Percentiles rank a stretch among this genome's conserved stretches.
Conservation (phyloP, 1,140 invertebrate genomes). For the Drosophila azteca region DNA sequence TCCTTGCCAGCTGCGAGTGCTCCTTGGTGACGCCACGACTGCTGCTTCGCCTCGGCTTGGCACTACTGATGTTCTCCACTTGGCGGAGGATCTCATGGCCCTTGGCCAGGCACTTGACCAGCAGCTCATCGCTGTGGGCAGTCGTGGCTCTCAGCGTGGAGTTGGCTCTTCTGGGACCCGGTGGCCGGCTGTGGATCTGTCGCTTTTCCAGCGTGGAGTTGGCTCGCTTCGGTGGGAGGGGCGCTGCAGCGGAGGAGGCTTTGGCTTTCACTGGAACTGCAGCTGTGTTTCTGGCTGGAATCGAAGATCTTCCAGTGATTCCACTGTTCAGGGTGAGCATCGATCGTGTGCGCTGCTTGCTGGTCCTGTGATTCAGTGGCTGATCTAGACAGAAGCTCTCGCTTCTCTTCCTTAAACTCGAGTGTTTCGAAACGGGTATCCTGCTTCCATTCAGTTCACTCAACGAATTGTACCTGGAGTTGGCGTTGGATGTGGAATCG, state of each 20-base stretch:
- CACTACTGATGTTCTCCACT: conserved; percentile 72
- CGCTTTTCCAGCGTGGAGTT: conserved; percentile 61
- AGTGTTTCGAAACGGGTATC: conserved; percentile 84
- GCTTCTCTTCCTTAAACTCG: conserved; percentile 64
- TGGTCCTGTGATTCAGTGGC: conserved; percentile 1
- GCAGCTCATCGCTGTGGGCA: conserved; percentile 66
- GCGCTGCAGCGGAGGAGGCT: too few species aligned
- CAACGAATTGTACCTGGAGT: conserved; percentile 84
- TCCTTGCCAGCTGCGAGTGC: conserved; percentile 45
- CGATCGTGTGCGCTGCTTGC: conserved; percentile 56
- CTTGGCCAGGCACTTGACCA: conserved; percentile 81
- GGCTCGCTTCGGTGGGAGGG: conserved; percentile 33
- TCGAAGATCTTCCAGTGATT: background rate
- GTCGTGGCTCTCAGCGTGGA: conserved; percentile 47
- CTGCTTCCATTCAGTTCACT: conserved; percentile 84
- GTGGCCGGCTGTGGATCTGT: conserved; percentile 20
- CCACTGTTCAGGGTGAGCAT: conserved; percentile 45
- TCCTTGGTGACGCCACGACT: conserved; percentile 62
- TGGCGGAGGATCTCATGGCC: conserved; percentile 80
- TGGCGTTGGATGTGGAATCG: conserved; percentile 22
- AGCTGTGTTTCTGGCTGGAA: background rate
- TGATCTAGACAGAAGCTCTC: conserved; percentile 54
- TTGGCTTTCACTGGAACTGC: conserved; percentile 1
- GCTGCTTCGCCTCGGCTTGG: conserved; percentile 29
- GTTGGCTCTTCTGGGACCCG: conserved; percentile 35